These are phyloP conservation scores for Chelonus formosanus DNA, from an alignment of 2,888 invertebrate genomes.

Conservation along the genomic window DNA sequence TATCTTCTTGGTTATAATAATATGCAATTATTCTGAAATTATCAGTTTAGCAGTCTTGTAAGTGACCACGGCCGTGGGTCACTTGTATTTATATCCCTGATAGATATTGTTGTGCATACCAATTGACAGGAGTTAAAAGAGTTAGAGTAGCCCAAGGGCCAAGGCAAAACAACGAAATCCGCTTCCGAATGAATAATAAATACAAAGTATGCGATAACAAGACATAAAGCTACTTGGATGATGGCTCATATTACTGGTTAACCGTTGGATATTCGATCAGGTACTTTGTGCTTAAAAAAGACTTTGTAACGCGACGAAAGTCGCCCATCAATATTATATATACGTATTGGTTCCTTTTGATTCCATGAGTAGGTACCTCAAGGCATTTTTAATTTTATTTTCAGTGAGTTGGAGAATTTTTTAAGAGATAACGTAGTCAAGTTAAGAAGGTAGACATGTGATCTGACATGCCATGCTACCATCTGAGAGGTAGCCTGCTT, in stretches of 20 bases:
- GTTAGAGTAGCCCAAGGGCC: conserved; percentile 8
- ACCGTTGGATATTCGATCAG: conserved; percentile 22
- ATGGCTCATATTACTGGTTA: conserved; percentile 22
- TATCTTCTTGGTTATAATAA: too few relatives aligned
- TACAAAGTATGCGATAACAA: conserved; percentile 33
- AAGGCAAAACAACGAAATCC: conserved; percentile 12
- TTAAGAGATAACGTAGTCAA: neutral
- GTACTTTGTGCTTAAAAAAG: conserved; percentile 2
- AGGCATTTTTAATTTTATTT: conserved; percentile 22
- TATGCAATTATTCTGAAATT: too few relatives aligned
- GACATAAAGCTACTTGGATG: conserved; percentile 29
- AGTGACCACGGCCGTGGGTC: conserved; percentile 32
- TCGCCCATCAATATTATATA: conserved; percentile 26
- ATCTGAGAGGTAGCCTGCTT: too few relatives aligned
- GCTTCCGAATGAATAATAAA: conserved; percentile 31
- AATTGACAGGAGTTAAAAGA: conserved; percentile 3
- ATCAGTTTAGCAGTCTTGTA: neutral
- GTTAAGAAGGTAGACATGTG: neutral
- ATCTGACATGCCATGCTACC: conserved; percentile 9
- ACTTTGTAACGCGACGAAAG: conserved; percentile 28
- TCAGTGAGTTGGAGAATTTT: neutral
- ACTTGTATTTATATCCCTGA: conserved; percentile 31
- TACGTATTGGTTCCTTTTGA: conserved; percentile 1
- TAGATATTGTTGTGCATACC: conserved; percentile 30
- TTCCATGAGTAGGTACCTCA: conserved; percentile 12